Percentiles rank a stretch among this genome's conserved stretches.
Conservation (phyloP, 2,888 invertebrate genomes). For the Enchytraeus crypticus region DNA sequence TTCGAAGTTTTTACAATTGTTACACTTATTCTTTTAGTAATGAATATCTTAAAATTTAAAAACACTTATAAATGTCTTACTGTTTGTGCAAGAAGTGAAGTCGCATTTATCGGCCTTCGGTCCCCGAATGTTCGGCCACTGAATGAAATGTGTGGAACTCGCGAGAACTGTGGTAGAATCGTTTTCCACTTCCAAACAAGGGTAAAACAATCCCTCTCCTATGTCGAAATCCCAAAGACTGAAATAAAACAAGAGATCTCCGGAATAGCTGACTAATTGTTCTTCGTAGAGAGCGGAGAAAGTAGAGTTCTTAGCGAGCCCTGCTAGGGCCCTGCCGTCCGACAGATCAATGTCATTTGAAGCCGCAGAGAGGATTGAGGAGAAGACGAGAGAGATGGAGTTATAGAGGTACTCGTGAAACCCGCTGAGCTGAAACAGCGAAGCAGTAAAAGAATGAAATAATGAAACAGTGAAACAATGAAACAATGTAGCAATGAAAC, state of each 20-base stretch:
- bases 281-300: constrained; percentile 2
- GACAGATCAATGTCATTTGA: background rate
- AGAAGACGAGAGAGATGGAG: constrained; percentile 9
- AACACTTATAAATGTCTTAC: too few species aligned
- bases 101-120: constrained; percentile 7
- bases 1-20: too few species aligned
- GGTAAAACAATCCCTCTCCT: background rate
- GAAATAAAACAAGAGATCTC: constrained; percentile 6
- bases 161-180: background rate
- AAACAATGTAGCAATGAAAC: too few species aligned
- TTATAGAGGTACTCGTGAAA: constrained; percentile 17
- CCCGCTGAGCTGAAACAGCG: too few species aligned
- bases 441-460: too few species aligned
- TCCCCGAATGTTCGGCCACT: constrained; percentile 2
- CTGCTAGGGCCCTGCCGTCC: background rate
- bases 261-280: constrained; percentile 2
- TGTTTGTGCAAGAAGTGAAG: constrained; percentile 9
- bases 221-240: constrained; percentile 10
- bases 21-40: too few species aligned
- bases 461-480: too few species aligned
- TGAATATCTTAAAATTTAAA: too few species aligned
- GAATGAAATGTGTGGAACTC: background rate
- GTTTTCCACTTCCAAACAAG: constrained; percentile 8
- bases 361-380: background rate
- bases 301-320: background rate